Base-by-base conservation (phyloP, 2,797 vertebrate genomes). In the Diplodus sargus region DNA sequence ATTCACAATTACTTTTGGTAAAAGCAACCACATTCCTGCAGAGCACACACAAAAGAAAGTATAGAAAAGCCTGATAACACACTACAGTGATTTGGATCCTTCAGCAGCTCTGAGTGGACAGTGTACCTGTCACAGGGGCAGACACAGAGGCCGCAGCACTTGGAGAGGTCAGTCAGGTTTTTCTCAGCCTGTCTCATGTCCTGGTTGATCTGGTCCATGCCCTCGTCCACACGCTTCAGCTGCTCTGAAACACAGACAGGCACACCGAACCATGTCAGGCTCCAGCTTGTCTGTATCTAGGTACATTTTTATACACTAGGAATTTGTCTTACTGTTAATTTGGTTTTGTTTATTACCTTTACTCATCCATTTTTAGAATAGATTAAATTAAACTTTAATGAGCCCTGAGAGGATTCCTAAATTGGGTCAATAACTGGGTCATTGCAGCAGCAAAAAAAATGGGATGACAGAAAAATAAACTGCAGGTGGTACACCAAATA, bases 171-270 rank as follows among this genome's bases (percentile, higher is more conserved):
- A 0, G 96, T 99, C 86, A 99, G 93, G 81, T 98, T 98, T 88
- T 97, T 99, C 94, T 99, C 98, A 42, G 98, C 97, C 89, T 96
- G 94, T 81, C 85, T 96, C 98, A 99, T 98, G 88, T 99, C 98
- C 91, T 98, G 95, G 93, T 99, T 99, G 95, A 99, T 99, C 92
- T 98, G 96, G 88, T 99, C 97, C 97, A 99, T 96, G 87, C 97
- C 98, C 83, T 96, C 94, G 42, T 99, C 97, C 85, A 97, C 96
- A 53, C 80, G 93, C 79, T 82, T 95, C 86, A 99, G 95, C 95
- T 99, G 96, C 87, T 99, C 98, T 99, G 91, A 68, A 89, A 91
- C 78, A 85, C 60, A 83, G 2, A 73, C 59, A 78, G 11, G 5
- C 10, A 73, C 1, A 23, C 56, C 47, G n/a, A 30, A 47, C 25